Conservation (phyloP, 2,888 invertebrate genomes). For the Nezara viridula region DNA sequence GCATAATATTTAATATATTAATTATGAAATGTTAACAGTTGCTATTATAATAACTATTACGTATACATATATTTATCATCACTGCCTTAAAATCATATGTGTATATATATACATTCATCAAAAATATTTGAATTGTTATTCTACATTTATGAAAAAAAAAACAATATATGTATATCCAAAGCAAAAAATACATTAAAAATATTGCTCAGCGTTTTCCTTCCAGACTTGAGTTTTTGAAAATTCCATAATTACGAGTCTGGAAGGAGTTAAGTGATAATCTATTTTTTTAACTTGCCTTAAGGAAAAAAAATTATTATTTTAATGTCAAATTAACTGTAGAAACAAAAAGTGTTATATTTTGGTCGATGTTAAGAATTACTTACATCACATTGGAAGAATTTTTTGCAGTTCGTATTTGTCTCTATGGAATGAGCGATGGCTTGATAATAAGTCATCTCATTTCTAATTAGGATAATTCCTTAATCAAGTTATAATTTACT, state of each 20-base stretch:
- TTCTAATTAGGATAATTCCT: background rate
- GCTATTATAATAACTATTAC: constrained; percentile 12
- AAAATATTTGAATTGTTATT: background rate
- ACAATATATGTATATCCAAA: background rate
- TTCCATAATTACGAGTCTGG: background rate
- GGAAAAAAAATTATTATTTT: background rate
- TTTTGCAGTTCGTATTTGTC: background rate
- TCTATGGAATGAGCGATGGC: background rate
- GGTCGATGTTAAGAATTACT: background rate
- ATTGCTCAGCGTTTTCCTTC: constrained; percentile 13
- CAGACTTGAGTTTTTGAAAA: background rate
- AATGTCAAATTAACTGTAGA: background rate
- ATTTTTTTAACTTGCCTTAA: constrained; percentile 11
- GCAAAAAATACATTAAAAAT: background rate
- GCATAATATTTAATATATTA: background rate
- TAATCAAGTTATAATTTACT: background rate
- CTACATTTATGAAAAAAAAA: background rate
- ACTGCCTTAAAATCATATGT: constrained; percentile 13
- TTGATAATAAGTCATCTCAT: background rate
- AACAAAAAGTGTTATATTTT: background rate
- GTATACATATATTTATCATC: background rate
- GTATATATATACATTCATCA: background rate
- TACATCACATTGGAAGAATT: background rate
- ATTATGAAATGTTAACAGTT: background rate
- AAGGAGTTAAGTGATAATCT: constrained; percentile 8